Percentiles rank a stretch among this genome's conserved stretches.
phyloP scores from a whole-genome alignment of 2,797 vertebrate genomes.

The Scolopax rusticola region DNA sequence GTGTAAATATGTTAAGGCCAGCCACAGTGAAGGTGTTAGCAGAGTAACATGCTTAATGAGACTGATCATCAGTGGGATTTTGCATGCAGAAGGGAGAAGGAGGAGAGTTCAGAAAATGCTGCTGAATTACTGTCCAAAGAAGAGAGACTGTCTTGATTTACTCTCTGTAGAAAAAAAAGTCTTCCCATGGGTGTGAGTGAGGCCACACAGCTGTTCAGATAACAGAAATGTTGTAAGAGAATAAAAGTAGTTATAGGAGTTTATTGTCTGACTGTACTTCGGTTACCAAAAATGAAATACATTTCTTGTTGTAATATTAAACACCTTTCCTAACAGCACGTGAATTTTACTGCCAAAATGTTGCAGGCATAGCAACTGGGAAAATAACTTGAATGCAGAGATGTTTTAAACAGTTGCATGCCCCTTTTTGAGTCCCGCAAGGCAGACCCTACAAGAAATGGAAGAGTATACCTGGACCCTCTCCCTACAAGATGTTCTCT shows the following conservation, averaged over 20 bases:
- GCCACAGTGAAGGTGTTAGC: background rate
- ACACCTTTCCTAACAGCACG: background rate
- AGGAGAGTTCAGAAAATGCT: background rate
- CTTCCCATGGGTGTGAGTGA: background rate
- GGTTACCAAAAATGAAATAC: background rate
- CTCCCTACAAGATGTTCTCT: background rate
- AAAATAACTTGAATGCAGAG: background rate
- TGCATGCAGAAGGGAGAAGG: slow-evolving; percentile 1
- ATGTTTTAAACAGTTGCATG: background rate
- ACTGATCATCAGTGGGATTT: background rate
- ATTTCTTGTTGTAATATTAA: background rate
- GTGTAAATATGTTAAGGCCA: background rate
- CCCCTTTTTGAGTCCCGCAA: background rate
- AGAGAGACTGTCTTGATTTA: background rate
- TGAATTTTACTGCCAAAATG: background rate
- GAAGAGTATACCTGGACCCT: background rate
- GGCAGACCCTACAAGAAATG: background rate
- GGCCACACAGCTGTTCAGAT: background rate
- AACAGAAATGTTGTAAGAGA: background rate
- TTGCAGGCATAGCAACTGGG: background rate
- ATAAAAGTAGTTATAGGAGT: background rate
- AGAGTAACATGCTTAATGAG: background rate
- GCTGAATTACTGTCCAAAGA: background rate
- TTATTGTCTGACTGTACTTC: background rate
- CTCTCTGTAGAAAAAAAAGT: background rate